Evolutionary conservation across 2,888 invertebrate genomes (phyloP).

Genomic region (Torymus aiolomorphi): DNA sequence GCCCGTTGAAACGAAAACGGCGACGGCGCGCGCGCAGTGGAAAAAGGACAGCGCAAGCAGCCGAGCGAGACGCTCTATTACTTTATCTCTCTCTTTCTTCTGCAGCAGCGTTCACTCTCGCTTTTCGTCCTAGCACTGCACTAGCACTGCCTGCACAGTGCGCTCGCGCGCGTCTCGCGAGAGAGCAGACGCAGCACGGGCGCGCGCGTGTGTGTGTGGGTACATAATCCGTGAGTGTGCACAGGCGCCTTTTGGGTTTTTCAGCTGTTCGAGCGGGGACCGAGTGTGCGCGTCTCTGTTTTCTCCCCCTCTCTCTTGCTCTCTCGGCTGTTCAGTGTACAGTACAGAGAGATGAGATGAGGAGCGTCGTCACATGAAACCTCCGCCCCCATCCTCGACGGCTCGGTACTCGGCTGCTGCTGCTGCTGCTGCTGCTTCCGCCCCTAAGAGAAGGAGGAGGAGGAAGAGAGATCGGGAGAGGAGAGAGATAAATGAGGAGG

Average conservation of each 20-base stretch:
- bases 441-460: conserved; percentile 1
- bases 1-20: conserved; percentile 38
- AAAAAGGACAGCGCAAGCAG: too few species aligned
- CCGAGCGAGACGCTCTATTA: too few species aligned
- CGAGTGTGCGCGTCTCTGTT: neutral
- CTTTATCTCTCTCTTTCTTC: too few species aligned
- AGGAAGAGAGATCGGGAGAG: neutral
- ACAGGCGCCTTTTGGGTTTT: conserved; percentile 20
- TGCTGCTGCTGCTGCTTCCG: conserved; percentile 3
- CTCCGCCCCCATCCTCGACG: conserved; percentile 35
- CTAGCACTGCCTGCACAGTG: neutral
- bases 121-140: too few species aligned
- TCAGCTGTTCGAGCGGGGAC: conserved; percentile 33
- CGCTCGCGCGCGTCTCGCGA: conserved; percentile 9
- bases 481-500: conserved; percentile 9
- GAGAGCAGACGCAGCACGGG: neutral
- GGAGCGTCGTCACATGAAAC: conserved; percentile 32
- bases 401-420: conserved; percentile 18
- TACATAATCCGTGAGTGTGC: neutral
- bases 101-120: too few species aligned
- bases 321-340: neutral
- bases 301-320: conserved; percentile 5
- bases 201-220: neutral
- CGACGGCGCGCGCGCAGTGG: too few species aligned
- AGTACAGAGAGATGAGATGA: too few species aligned